phyloP scores from a whole-genome alignment of 2,888 invertebrate species.

The Pinctada fucata region DNA sequence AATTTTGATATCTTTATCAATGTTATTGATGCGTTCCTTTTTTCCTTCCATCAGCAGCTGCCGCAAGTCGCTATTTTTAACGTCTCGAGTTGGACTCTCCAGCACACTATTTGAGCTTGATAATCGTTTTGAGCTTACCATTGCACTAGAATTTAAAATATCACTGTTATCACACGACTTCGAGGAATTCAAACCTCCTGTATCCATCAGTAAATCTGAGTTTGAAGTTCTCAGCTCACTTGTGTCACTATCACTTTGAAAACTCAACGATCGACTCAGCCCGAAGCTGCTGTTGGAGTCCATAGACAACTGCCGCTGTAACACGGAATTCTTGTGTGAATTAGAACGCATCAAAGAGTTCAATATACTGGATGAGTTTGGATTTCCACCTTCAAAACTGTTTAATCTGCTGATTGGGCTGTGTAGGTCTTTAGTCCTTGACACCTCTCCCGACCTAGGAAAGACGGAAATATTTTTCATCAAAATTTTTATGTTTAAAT shows the following conservation, averaged over 20 bases:
- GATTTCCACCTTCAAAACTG: constrained; percentile 5
- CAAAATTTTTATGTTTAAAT: too few relatives aligned
- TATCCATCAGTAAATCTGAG: not conserved
- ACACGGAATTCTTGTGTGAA: constrained; percentile 29
- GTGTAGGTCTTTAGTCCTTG: constrained; percentile 63
- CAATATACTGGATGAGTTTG: not conserved
- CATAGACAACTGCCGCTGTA: constrained; percentile 30
- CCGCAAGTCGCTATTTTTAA: constrained; percentile 17
- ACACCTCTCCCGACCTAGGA: constrained; percentile 66
- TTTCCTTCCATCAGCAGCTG: constrained; percentile 21
- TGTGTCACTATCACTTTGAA: constrained; percentile 38
- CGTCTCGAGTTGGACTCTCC: not conserved
- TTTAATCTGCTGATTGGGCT: constrained; percentile 22
- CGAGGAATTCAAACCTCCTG: constrained; percentile 2
- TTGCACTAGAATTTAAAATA: constrained; percentile 25
- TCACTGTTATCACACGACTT: constrained; percentile 30
- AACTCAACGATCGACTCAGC: constrained; percentile 14
- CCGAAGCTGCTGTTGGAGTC: constrained; percentile 22
- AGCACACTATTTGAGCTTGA: not conserved
- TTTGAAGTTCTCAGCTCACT: constrained; percentile 3
- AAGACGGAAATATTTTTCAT: too few relatives aligned
- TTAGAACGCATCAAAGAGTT: constrained; percentile 22
- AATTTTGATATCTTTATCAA: constrained; percentile 16
- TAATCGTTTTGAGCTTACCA: constrained; percentile 13
- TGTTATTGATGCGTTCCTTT: constrained; percentile 18